phyloP scores from a whole-genome alignment of 2,113 vertebrate species.

The Dasyornis broadbenti region DNA sequence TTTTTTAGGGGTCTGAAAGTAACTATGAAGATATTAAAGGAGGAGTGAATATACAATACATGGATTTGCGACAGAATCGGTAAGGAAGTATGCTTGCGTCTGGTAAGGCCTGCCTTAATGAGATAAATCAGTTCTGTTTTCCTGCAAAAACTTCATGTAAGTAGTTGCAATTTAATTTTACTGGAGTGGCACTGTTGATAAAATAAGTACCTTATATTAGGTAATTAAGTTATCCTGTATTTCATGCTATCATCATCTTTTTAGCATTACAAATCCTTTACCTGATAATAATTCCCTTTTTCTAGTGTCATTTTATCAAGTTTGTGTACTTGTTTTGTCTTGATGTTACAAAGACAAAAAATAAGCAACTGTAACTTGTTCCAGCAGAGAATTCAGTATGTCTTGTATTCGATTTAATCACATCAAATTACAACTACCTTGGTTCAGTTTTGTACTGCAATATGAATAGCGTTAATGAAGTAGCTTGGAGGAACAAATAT shows the following conservation, averaged over 20 bases:
- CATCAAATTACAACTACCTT: background rate
- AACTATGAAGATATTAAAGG: slow-evolving; percentile 91
- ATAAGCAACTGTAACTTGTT: background rate
- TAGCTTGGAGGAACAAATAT: background rate
- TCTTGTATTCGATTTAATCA: background rate
- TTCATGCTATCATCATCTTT: background rate
- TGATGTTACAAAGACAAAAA: background rate
- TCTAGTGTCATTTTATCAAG: background rate
- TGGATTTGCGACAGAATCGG: slow-evolving; percentile 89
- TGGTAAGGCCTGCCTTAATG: background rate
- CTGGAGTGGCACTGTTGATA: background rate
- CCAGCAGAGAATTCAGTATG: background rate
- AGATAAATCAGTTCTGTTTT: background rate
- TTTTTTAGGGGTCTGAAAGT: slow-evolving; percentile 87
- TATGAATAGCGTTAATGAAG: background rate
- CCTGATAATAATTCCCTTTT: background rate
- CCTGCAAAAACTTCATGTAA: background rate
- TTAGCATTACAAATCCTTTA: background rate
- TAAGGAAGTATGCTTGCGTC: slow-evolving; percentile 66
- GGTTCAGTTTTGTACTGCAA: background rate
- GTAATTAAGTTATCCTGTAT: background rate
- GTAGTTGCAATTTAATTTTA: background rate
- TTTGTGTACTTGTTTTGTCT: background rate
- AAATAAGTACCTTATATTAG: background rate
- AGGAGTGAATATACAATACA: slow-evolving; percentile 81